These are phyloP conservation scores for Sylvietta virens DNA, from an alignment of 2,113 vertebrate species.

Conservation along the genomic window DNA sequence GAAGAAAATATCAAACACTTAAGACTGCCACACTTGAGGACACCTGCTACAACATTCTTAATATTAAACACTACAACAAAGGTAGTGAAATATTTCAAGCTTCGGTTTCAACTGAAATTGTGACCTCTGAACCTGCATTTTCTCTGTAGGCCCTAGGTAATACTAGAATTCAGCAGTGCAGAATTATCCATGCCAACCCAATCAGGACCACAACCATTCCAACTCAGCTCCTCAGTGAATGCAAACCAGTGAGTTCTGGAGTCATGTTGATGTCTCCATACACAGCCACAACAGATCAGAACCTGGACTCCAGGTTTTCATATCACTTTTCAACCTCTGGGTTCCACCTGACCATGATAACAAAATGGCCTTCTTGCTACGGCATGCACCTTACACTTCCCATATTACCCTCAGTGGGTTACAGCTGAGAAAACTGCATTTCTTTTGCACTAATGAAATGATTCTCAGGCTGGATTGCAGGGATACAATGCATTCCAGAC, in stretches of 20 bases:
- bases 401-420: neutral
- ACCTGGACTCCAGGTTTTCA: neutral
- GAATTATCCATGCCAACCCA: neutral
- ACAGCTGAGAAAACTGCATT: neutral
- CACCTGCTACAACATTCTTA: neutral
- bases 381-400: neutral
- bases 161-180: neutral
- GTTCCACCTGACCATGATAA: neutral
- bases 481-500: conserved; percentile 11
- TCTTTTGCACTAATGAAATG: neutral
- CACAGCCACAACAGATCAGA: neutral
- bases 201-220: neutral
- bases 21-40: neutral
- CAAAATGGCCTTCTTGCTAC: neutral
- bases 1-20: neutral
- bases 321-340: neutral
- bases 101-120: neutral
- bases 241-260: neutral
- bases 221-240: neutral
- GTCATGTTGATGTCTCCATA: neutral
- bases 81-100: neutral
- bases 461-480: neutral
- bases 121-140: neutral
- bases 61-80: neutral
- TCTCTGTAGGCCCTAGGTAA: neutral